Base-by-base conservation (phyloP, 1,140 invertebrate species). In the Tetragnatha versicolor region DNA sequence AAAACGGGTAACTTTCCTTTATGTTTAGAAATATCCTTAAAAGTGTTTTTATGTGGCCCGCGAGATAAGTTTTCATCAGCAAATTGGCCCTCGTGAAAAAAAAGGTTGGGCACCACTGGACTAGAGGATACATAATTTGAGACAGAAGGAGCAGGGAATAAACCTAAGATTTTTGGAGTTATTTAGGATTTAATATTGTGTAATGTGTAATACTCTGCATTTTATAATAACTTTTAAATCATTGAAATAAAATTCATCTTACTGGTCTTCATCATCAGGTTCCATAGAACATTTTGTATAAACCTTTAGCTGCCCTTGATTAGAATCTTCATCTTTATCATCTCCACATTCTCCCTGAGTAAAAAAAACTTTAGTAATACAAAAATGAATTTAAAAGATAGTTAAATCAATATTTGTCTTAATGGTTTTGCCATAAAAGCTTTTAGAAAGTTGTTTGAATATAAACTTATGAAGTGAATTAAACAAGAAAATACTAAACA, bases 221-320 rank as follows among this genome's bases (percentile, higher is more conserved):
- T 61, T 61, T 9, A 17, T 12, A 37, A 25, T 61, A 20, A 37
- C 3, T 6, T 0, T 39, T 37, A 9, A 20, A 20, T 0, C 35
- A 3, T 12, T 25, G n/a, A 22, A 22, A 14, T 42, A 22, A 65
- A n/a, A n/a, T n/a, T n/a, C 6, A 22, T n/a, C 55, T 63, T 63
- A 75, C 72, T 75, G 72, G 17, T 63, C 42, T 35, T 63, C 39
- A 35, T 75, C 72, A 3, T 63, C 58, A 3, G 58, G 72, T 29
- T 75, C 72, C 72, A 75, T 75, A 25, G 39, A 33, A 37, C 25
- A 63, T 75, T 75, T 75, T 29, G 72, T 63, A 63, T 45, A 75
- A 22, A 63, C 72, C 10, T 31, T 39, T 7, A 55, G 31, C 17
- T 63, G 10, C 61, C 25, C 17, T 7, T 12, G 1, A 5, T 20